Evolutionary conservation across 2,888 invertebrate species (phyloP), one percentile per base, ranked within the genome.

Genomic region (Brenthis ino): DNA sequence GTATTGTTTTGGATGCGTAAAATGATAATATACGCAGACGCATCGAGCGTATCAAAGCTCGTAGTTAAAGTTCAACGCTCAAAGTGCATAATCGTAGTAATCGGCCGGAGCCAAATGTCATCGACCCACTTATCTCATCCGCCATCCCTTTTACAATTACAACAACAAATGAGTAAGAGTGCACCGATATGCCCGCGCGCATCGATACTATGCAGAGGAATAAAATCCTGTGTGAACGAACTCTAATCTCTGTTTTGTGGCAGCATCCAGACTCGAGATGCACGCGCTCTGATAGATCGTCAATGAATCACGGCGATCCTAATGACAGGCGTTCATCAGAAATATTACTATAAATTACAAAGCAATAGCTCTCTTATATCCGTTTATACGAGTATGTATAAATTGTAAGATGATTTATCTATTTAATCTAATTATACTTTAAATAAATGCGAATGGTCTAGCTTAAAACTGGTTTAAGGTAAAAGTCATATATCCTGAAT

Each of bases 161-260:
- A 91, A 92, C 92, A 92, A 93, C 93, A 91, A 91, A 91, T 92
- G 92, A 92, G 91, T 92, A 91, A 92, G 90, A 88, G 87, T 87
- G 88, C 87, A 88, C 82, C 88, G 90, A 92, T 91, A 91, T 86
- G 87, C 83, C 77, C 86, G 85, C 82, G 77, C 79, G 79, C 89
- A 89, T 88, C 89, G 88, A 91, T 92, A 91, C 86, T 83, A 82
- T 85, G 87, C 84, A 86, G 86, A 87, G 90, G 88, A 91, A 92
- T 92, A 92, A 91, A 93, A 92, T 93, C 91, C 92, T 92, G 93
- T 91, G 93, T 92, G 92, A 93, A 93, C 84, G 93, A 92, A 91
- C 93, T 92, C 91, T 92, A 93, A 93, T 93, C 93, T 92, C 77
- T 88, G 90, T 87, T 91, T 86, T 86, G 89, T 90, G 88, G 85